Conservation (phyloP, 2,888 invertebrate genomes). For the Nemapogon koenigi region DNA sequence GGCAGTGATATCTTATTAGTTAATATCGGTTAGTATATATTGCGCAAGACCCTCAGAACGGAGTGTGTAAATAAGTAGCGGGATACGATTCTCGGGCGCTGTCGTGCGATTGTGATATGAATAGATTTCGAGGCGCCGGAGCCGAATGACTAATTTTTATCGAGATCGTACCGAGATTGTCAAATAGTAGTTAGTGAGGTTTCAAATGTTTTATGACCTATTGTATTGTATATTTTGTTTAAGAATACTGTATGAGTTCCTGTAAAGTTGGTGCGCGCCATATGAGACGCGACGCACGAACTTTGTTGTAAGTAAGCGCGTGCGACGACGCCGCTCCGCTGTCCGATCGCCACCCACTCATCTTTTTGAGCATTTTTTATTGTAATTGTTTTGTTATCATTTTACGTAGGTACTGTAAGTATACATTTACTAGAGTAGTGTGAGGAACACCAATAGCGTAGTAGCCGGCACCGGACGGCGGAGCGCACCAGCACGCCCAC, state of each 20-base stretch:
- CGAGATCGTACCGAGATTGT: slow-evolving; percentile 57
- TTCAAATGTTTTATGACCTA: slow-evolving; percentile 60
- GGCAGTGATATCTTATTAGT: slow-evolving; percentile 42
- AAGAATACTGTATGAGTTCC: slow-evolving; percentile 66
- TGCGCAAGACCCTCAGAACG: slow-evolving; percentile 26
- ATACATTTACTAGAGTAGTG: slow-evolving; percentile 63
- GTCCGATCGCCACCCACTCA: slow-evolving; percentile 33
- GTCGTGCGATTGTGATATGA: slow-evolving; percentile 64
- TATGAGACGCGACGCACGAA: slow-evolving; percentile 34
- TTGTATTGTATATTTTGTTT: slow-evolving; percentile 51
- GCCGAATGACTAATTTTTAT: slow-evolving; percentile 58
- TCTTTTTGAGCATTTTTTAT: slow-evolving; percentile 60
- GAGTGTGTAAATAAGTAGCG: slow-evolving; percentile 63
- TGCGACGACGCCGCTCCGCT: slow-evolving; percentile 18
- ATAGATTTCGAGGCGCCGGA: slow-evolving; percentile 58
- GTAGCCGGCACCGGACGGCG: slow-evolving; percentile 60
- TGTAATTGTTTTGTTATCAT: slow-evolving; percentile 49
- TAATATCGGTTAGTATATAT: slow-evolving; percentile 39
- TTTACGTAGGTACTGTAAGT: no score
- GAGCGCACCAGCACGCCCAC: slow-evolving; percentile 32
- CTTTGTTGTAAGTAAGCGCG: slow-evolving; percentile 51
- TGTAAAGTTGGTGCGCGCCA: slow-evolving; percentile 50
- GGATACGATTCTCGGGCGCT: slow-evolving; percentile 62
- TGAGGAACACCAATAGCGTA: slow-evolving; percentile 66
- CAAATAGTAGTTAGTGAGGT: slow-evolving; percentile 64